A percentile compares a stretch with the other conserved stretches of the same genome.
Evolutionary conservation across 2,113 vertebrate genomes (phyloP).

Genomic region (Brachyhypopomus occidentalis): DNA sequence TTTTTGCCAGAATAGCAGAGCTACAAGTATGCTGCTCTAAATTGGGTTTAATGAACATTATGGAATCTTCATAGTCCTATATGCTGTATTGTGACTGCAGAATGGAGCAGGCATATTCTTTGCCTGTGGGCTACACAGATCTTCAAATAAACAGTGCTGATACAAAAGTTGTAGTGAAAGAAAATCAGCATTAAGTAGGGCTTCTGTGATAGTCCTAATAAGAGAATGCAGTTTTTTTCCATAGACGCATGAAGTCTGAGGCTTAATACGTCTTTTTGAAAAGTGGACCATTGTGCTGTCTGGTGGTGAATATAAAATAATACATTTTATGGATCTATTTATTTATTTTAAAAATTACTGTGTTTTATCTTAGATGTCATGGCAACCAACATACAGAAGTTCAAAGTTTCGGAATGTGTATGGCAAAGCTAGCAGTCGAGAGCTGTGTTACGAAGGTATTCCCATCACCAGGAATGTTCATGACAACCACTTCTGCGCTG

Average conservation of each 20-base stretch:
- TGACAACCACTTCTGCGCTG: conserved; percentile 82
- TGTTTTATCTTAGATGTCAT: conserved; percentile 79
- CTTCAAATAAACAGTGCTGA: no score
- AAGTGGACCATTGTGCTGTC: no score
- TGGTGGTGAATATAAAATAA: no score
- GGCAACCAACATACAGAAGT: conserved; percentile 79
- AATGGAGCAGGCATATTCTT: background rate
- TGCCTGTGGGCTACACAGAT: background rate
- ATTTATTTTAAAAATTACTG: background rate
- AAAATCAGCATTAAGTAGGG: no score
- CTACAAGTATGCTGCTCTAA: background rate
- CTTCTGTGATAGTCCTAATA: no score
- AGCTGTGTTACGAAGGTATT: conserved; percentile 81
- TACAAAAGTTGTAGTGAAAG: no score
- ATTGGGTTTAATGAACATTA: no score
- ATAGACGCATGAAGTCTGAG: no score
- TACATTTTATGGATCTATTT: no score
- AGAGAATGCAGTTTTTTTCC: no score
- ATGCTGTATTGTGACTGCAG: background rate
- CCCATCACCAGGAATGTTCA: conserved; percentile 82
- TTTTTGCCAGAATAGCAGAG: background rate
- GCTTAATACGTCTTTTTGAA: no score
- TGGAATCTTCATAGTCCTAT: background rate
- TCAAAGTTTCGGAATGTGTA: conserved; percentile 87
- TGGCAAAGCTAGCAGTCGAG: conserved; percentile 78